A percentile compares a stretch with the other conserved stretches of the same genome.
Evolutionary conservation across 2,797 vertebrate genomes (phyloP).

Genomic region (Simalia tracyae): DNA sequence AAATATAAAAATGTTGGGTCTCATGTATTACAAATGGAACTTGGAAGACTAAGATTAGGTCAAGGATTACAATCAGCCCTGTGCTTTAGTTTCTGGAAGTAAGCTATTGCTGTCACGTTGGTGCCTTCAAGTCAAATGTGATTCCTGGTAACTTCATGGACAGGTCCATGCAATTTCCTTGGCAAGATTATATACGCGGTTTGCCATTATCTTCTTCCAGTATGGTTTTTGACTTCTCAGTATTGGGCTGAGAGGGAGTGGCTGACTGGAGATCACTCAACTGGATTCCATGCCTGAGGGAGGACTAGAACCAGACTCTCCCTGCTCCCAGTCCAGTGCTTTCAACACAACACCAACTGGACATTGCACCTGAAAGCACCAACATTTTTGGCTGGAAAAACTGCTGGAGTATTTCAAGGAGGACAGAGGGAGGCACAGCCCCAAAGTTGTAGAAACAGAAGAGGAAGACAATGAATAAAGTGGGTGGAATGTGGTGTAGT

Average conservation of each 20-base stretch:
- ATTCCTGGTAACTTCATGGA: neutral
- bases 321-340: neutral
- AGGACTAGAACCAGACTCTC: neutral
- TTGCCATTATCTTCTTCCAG: neutral
- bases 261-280: neutral
- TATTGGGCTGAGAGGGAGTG: neutral
- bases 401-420: neutral
- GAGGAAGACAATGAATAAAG: neutral
- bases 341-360: neutral
- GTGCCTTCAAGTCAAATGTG: neutral
- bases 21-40: neutral
- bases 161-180: neutral
- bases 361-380: neutral
- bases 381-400: neutral
- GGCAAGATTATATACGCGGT: neutral
- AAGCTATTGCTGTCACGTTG: neutral
- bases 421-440: neutral
- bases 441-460: neutral
- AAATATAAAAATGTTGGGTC: neutral
- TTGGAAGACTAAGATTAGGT: neutral
- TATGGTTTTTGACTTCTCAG: neutral
- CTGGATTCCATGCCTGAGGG: neutral
- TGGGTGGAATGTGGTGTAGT: too few relatives aligned
- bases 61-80: neutral
- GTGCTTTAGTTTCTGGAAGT: neutral